Evolutionary conservation across 2,888 invertebrate genomes (phyloP), one percentile per base, ranked within the genome.

Genomic region (Syrista parreyssii): DNA sequence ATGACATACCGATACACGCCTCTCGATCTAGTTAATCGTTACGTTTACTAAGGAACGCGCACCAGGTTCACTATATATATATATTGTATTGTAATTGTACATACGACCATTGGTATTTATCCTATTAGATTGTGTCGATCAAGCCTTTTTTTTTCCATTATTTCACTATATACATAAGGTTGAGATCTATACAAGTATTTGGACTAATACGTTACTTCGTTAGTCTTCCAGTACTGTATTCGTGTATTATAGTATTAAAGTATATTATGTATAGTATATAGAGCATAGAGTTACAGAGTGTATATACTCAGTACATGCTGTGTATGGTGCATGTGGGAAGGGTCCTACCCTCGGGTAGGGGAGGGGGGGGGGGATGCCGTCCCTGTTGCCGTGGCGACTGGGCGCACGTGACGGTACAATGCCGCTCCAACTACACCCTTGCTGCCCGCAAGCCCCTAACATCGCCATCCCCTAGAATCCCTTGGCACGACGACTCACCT

Each of bases 331-430:
- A 71, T 71, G 71, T 71, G 71, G 73, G 31, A 71, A 71, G 71
- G 71, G 31, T 71, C 75, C 40, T 75, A 68, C 69, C n/a, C n/a
- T n/a, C 30, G 69, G 34, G 35, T 30, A 30, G 55, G 40, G 40
- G 55, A 72, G 68, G 72, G 68, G 34, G 4, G 33, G 40, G 68
- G 74, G 36, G 68, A 73, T 55, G 73, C 35, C 55, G 74, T 76
- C 84, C 82, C 81, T 81, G 85, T 86, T 83, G 82, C 84, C 79
- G 82, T 80, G 84, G 86, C 85, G 87, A 90, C 90, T 90, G 89
- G 87, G 82, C 85, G 90, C 89, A 86, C 90, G 90, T 90, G 90
- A 90, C 88, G 84, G 81, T 84, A 90, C 90, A 90, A 90, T 90
- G 86, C 89, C 86, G 86, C 84, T 86, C 87, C 86, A 86, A 84